A percentile compares a stretch with the other conserved stretches of the same genome.
phyloP scores from a whole-genome alignment of 2,888 invertebrate species.

The Tinea semifulvella region DNA sequence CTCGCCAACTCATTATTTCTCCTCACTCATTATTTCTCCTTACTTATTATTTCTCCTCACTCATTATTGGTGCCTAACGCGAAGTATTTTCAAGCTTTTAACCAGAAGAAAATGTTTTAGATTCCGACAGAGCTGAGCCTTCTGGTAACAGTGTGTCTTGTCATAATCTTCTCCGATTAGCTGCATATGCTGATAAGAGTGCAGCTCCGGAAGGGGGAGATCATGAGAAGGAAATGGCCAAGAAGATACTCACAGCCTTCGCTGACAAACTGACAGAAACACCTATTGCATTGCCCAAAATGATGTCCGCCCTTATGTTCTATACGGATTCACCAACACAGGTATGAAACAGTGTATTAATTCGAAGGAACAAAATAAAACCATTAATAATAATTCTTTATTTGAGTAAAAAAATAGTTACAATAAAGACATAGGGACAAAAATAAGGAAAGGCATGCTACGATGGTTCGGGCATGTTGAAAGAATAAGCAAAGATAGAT shows the following conservation, averaged over 20 bases:
- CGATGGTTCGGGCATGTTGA: too few species aligned
- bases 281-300: slow-evolving; percentile 78
- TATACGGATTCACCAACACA: slow-evolving; percentile 77
- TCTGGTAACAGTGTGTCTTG: slow-evolving; percentile 90
- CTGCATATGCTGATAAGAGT: slow-evolving; percentile 72
- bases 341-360: slow-evolving; percentile 62
- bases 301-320: slow-evolving; percentile 77
- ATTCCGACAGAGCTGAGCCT: slow-evolving; percentile 95
- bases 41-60: too few species aligned
- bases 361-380: too few species aligned
- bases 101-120: slow-evolving; percentile 51
- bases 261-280: slow-evolving; percentile 67
- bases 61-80: too few species aligned
- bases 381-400: too few species aligned
- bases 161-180: slow-evolving; percentile 79
- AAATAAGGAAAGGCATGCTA: too few species aligned
- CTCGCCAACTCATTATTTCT: too few species aligned
- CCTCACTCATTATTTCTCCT: too few species aligned
- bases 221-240: slow-evolving; percentile 62
- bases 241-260: slow-evolving; percentile 68
- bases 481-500: too few species aligned
- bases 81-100: too few species aligned
- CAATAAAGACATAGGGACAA: too few species aligned
- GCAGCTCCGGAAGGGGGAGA: slow-evolving; percentile 43
- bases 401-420: too few species aligned